Percentiles rank a stretch among this genome's conserved stretches.
Conservation (phyloP, 2,888 invertebrate species). For the Linyphia triangularis region DNA sequence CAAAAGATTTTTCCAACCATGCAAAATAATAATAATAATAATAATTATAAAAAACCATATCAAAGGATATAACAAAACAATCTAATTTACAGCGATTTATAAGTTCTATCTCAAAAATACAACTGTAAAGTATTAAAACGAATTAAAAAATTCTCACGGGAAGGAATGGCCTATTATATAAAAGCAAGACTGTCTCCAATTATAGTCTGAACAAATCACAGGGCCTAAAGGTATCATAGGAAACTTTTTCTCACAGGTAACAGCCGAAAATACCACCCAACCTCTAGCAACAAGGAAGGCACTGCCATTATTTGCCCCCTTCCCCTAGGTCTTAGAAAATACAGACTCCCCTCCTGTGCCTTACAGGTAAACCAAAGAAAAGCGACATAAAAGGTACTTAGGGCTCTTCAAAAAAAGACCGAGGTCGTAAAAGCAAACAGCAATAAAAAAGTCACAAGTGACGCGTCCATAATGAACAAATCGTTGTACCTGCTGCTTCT, state of each 20-base stretch:
- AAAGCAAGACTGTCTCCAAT: too few species aligned
- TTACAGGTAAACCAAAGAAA: conserved; percentile 7
- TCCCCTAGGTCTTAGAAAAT: neutral
- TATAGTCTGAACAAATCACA: too few species aligned
- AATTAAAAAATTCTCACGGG: too few species aligned
- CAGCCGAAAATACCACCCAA: neutral
- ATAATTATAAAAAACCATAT: too few species aligned
- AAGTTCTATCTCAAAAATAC: too few species aligned
- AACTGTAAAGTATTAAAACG: too few species aligned
- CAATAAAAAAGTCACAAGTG: neutral
- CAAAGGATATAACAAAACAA: too few species aligned
- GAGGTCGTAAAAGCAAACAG: conserved; percentile 1
- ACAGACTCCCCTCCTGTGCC: neutral
- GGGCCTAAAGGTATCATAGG: too few species aligned
- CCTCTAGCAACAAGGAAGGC: neutral
- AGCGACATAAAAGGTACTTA: conserved; percentile 11
- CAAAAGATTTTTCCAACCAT: too few species aligned
- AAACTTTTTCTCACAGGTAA: neutral
- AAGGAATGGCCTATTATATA: too few species aligned
- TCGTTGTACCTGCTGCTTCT: neutral
- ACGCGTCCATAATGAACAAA: conserved; percentile 1
- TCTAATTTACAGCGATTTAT: too few species aligned
- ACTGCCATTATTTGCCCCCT: neutral
- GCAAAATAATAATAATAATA: too few species aligned
- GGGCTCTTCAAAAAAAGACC: neutral